Evolutionary conservation across 2,888 invertebrate genomes (phyloP).

Genomic region (Sycophila texana): DNA sequence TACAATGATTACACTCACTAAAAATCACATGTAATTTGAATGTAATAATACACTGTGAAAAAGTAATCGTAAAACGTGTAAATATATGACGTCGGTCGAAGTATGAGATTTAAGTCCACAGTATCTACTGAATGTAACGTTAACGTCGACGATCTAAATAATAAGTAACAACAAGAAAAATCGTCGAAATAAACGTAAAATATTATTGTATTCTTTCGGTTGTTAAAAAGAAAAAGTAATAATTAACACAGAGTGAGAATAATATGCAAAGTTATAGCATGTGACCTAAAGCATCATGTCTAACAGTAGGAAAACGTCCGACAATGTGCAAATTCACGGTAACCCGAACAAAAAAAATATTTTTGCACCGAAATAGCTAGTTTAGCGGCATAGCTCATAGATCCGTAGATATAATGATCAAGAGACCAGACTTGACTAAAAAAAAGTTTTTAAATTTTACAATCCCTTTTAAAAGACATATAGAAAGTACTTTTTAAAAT

Average conservation of each 20-base stretch:
- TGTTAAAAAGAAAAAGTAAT: constrained; percentile 30
- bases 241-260: constrained; percentile 42
- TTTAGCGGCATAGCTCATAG: constrained; percentile 39
- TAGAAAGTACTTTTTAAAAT: not conserved
- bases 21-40: not conserved
- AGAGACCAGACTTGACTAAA: constrained; percentile 31
- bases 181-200: constrained; percentile 25
- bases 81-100: constrained; percentile 16
- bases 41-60: not conserved
- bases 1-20: not conserved
- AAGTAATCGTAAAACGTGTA: constrained; percentile 13
- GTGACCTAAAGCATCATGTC: constrained; percentile 47
- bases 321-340: constrained; percentile 68
- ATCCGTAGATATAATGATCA: constrained; percentile 26
- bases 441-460: not conserved
- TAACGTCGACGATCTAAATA: constrained; percentile 38
- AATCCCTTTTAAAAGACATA: not conserved
- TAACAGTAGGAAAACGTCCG: constrained; percentile 57
- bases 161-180: constrained; percentile 18
- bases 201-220: constrained; percentile 27
- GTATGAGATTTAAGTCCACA: not conserved
- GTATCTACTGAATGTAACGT: constrained; percentile 9
- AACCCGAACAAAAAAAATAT: constrained; percentile 69
- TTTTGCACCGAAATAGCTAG: constrained; percentile 70
- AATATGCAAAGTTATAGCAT: constrained; percentile 38